Conservation (phyloP, 2,797 vertebrate genomes). For the Microhierax caerulescens region DNA sequence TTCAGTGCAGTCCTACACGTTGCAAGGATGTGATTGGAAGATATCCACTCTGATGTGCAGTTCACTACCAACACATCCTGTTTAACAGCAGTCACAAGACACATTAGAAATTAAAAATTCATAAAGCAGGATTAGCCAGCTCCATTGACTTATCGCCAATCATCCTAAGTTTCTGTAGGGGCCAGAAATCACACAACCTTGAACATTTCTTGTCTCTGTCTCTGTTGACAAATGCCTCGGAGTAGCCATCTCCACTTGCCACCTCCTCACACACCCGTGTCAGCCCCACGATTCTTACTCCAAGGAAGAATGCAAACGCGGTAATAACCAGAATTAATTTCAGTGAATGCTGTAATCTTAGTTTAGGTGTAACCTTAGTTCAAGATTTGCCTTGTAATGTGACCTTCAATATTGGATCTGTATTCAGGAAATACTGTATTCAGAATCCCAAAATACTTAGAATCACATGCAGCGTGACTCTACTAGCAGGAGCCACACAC, state of each 20-base stretch:
- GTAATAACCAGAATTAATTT: neutral
- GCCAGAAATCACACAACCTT: neutral
- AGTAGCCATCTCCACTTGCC: neutral
- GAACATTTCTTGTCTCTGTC: neutral
- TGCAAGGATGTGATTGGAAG: constrained; percentile 89
- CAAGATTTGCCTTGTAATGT: neutral
- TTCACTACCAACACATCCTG: constrained; percentile 95
- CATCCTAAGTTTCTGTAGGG: neutral
- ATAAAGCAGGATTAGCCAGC: neutral
- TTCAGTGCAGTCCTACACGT: constrained; percentile 92
- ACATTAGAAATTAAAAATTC: neutral
- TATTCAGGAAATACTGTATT: neutral
- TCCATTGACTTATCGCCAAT: neutral
- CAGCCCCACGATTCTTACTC: neutral
- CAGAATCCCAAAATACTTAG: neutral
- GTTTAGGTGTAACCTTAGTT: neutral
- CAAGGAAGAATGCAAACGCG: neutral
- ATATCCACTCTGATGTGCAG: constrained; percentile 89
- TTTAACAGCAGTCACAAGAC: neutral
- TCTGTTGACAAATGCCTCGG: neutral
- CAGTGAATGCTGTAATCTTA: neutral
- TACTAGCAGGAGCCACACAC: neutral
- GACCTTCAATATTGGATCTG: neutral
- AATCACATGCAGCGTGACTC: neutral
- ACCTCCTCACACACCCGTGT: neutral